Percentiles rank a stretch among this genome's conserved stretches.
These are phyloP conservation scores for Darevskia mixta DNA, from an alignment of 2,797 vertebrate genomes.

Conservation along the genomic window DNA sequence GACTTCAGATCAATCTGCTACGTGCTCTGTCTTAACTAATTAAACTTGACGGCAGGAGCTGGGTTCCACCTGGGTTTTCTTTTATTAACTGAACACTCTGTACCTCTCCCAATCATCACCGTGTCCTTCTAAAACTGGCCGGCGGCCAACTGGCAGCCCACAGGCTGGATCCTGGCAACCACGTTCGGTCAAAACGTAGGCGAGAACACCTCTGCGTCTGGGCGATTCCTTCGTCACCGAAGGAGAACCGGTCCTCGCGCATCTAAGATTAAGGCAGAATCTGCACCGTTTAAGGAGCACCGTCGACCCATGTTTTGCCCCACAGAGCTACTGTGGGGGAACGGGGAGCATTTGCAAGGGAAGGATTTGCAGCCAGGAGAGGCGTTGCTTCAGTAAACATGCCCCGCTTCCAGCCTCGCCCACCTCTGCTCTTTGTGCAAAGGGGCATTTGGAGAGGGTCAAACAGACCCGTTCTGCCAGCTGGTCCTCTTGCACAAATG, in stretches of 20 bases:
- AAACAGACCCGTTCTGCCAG: not conserved
- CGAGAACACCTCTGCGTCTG: not conserved
- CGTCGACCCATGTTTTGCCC: not conserved
- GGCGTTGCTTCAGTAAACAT: not conserved
- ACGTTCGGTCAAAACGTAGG: constrained; percentile 1
- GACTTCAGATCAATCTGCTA: constrained; percentile 3
- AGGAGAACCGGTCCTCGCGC: not conserved
- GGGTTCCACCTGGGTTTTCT: constrained; percentile 29
- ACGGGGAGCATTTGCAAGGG: not conserved
- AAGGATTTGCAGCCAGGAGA: too few species aligned
- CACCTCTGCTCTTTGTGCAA: not conserved
- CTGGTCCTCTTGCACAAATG: not conserved
- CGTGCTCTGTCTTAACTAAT: constrained; percentile 9
- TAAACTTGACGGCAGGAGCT: constrained; percentile 32
- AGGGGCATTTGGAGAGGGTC: not conserved
- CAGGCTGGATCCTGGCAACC: not conserved
- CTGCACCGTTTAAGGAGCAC: not conserved
- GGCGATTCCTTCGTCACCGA: not conserved
- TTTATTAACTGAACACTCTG: constrained; percentile 33
- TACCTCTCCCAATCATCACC: not conserved
- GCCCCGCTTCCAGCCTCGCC: not conserved
- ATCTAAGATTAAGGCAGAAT: not conserved
- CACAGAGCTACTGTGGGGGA: not conserved
- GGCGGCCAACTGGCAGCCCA: constrained; percentile 17
- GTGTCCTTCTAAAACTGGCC: constrained; percentile 1